Conservation (phyloP, 2,797 vertebrate genomes). For the Gymnoscopelus braueri region DNA sequence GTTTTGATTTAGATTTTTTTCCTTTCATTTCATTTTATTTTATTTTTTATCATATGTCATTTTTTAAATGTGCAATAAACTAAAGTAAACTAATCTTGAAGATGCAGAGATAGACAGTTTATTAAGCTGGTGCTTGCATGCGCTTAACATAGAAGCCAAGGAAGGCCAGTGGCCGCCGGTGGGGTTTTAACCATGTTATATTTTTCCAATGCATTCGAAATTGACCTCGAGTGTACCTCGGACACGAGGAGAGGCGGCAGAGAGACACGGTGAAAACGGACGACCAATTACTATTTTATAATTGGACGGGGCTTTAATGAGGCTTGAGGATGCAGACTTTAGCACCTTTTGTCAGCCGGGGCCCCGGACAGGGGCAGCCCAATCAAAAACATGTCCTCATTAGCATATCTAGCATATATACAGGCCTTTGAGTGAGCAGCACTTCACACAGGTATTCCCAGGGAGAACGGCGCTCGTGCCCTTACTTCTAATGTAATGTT, state of each 20-base stretch:
- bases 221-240: slow-evolving; percentile 75
- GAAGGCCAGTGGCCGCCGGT: slow-evolving; percentile 64
- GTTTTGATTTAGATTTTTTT: too few species aligned
- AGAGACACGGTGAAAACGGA: slow-evolving; percentile 69
- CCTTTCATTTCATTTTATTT: too few species aligned
- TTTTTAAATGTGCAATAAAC: too few species aligned
- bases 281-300: slow-evolving; percentile 82
- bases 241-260: slow-evolving; percentile 66
- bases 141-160: slow-evolving; percentile 65
- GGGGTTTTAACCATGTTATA: slow-evolving; percentile 71
- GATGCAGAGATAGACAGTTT: slow-evolving; percentile 27
- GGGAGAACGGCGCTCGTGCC: slow-evolving; percentile 37
- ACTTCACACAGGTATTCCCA: slow-evolving; percentile 50
- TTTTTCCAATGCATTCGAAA: slow-evolving; percentile 77
- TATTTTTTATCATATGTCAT: too few species aligned
- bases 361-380: slow-evolving; percentile 70
- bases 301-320: slow-evolving; percentile 83
- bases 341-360: slow-evolving; percentile 75
- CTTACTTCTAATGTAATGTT: background rate
- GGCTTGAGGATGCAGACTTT: slow-evolving; percentile 76
- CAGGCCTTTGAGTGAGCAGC: slow-evolving; percentile 48
- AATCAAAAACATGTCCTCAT: slow-evolving; percentile 71
- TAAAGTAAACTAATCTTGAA: too few species aligned
- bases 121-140: slow-evolving; percentile 67
- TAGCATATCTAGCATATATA: slow-evolving; percentile 70